phyloP scores from a whole-genome alignment of 2,113 vertebrate genomes.

The Ibidorhyncha struthersii region DNA sequence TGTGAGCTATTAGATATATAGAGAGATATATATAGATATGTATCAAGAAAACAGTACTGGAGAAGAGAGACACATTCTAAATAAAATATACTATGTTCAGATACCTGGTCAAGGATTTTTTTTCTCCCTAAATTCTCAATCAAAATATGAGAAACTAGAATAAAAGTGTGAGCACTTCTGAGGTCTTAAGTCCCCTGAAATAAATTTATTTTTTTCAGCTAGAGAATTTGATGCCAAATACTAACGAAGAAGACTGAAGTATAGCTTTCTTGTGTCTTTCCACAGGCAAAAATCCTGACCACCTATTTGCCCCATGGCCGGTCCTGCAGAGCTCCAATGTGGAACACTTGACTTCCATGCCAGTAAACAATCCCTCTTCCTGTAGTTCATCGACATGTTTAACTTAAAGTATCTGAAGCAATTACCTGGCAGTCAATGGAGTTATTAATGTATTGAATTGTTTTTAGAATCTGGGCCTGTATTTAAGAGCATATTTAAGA shows the following conservation, averaged over 20 bases:
- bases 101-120: background rate
- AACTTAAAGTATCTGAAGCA: background rate
- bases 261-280: background rate
- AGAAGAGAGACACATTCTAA: background rate
- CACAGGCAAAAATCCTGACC: background rate
- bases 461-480: background rate
- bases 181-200: background rate
- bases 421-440: background rate
- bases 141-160: background rate
- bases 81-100: background rate
- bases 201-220: background rate
- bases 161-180: background rate
- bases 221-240: background rate
- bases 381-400: background rate
- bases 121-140: background rate
- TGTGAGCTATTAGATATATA: background rate
- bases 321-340: background rate
- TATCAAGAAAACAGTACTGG: background rate
- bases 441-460: background rate
- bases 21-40: rapidly evolving
- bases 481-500: background rate
- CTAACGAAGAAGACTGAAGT: background rate
- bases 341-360: background rate
- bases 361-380: background rate
- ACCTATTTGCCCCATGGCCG: background rate